These are phyloP conservation scores for Pelagia noctiluca DNA, from an alignment of 30 jellyfish, hydroid and myxozoan species.

Conservation along the genomic window DNA sequence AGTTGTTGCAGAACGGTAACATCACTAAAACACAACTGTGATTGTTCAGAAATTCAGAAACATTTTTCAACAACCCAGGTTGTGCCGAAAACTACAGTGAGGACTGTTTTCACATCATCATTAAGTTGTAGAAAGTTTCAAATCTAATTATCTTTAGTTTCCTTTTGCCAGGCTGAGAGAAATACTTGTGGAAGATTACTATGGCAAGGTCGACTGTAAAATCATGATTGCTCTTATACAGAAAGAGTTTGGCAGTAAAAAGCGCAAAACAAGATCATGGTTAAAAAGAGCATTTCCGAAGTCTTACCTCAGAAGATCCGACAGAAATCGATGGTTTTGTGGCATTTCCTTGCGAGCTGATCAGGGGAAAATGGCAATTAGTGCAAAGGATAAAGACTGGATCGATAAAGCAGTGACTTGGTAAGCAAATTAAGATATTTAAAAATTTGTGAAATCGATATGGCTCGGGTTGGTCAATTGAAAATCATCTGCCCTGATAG, in stretches of 20 bases:
- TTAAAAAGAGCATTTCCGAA: slow-evolving; percentile 80
- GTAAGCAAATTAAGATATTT: slow-evolving; percentile 8
- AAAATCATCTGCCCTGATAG: no score
- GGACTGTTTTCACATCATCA: neutral
- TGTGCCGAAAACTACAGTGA: neutral
- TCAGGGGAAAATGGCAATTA: slow-evolving; percentile 49
- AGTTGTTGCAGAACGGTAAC: no score
- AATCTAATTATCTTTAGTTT: no score
- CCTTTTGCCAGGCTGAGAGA: slow-evolving; percentile 49
- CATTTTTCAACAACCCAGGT: neutral
- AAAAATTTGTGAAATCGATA: no score
- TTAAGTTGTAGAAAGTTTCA: neutral
- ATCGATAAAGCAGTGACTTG: slow-evolving; percentile 70
- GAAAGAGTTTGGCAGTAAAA: slow-evolving; percentile 69
- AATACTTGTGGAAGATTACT: slow-evolving; percentile 71
- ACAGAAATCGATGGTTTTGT: slow-evolving; percentile 88
- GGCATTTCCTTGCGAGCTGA: slow-evolving; percentile 78
- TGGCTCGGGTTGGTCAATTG: no score
- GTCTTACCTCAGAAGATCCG: slow-evolving; percentile 81
- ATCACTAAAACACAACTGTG: neutral
- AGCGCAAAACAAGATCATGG: slow-evolving; percentile 62
- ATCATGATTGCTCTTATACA: slow-evolving; percentile 56
- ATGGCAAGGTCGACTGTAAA: slow-evolving; percentile 72
- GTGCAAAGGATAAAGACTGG: slow-evolving; percentile 76
- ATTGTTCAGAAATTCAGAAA: no score